phyloP scores from a whole-genome alignment of 2,113 vertebrate species.

The Gracilinanus agilis region DNA sequence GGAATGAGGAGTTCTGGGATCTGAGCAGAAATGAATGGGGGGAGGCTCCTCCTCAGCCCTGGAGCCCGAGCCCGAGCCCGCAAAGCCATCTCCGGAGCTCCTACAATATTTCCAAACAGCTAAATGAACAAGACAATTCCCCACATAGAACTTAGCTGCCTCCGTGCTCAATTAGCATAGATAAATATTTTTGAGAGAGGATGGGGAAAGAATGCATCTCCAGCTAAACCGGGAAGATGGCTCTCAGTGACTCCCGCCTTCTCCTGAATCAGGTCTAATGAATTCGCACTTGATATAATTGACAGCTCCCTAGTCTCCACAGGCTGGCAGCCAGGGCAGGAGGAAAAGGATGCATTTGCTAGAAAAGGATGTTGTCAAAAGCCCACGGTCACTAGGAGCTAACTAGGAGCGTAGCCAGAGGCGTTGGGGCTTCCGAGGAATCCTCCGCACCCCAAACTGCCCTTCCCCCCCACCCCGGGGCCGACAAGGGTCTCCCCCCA shows the following conservation, averaged over 20 bases:
- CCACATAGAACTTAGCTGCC: conserved; percentile 83
- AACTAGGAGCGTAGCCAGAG: neutral
- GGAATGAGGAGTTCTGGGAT: neutral
- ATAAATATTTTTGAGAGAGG: conserved; percentile 85
- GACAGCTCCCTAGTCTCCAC: conserved; percentile 76
- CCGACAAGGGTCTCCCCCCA: neutral
- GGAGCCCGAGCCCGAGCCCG: conserved; percentile 57
- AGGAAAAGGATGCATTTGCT: neutral
- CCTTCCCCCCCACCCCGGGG: neutral
- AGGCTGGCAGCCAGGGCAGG: neutral
- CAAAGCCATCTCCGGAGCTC: conserved; percentile 59
- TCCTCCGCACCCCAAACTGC: neutral
- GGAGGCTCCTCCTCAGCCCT: neutral
- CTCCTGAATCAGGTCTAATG: conserved; percentile 80
- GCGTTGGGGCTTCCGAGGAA: neutral
- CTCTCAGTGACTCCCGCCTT: conserved; percentile 75
- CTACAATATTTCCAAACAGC: conserved; percentile 78
- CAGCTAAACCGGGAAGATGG: conserved; percentile 82
- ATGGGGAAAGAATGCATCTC: conserved; percentile 81
- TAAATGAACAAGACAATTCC: conserved; percentile 84
- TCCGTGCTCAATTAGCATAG: conserved; percentile 85
- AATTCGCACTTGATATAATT: conserved; percentile 82
- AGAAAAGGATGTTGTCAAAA: neutral
- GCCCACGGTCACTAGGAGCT: neutral
- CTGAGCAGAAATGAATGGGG: neutral